These are phyloP conservation scores for Brachionus rotundiformis DNA, from an alignment of 1,140 invertebrate species.

Conservation along the genomic window DNA sequence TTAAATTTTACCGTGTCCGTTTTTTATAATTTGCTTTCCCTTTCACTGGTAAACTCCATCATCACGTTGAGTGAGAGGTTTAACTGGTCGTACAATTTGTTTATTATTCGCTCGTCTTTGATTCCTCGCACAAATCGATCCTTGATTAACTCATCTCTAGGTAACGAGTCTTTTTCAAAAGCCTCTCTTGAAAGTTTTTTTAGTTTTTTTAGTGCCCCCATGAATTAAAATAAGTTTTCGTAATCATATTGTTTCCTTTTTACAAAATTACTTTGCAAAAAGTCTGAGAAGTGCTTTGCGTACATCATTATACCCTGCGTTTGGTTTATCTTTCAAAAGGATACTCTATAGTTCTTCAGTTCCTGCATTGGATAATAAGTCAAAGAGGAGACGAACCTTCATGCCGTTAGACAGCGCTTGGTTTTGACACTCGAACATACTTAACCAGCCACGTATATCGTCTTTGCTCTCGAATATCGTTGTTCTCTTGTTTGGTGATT, in stretches of 20 bases:
- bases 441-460: neutral
- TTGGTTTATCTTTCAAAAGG: neutral
- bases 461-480: neutral
- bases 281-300: neutral
- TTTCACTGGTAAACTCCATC: neutral
- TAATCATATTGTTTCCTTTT: neutral
- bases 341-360: neutral
- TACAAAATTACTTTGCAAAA: neutral
- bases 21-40: neutral
- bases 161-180: neutral
- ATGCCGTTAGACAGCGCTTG: neutral
- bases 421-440: neutral
- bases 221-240: neutral
- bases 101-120: neutral
- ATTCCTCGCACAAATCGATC: slow-evolving; percentile 6
- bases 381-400: neutral
- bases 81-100: neutral
- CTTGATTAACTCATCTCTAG: slow-evolving; percentile 10
- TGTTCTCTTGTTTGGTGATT: neutral
- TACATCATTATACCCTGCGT: neutral
- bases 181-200: neutral
- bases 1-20: neutral
- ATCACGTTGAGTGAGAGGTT: neutral
- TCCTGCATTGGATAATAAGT: neutral
- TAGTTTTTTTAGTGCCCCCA: neutral